phyloP scores from a whole-genome alignment of 1,140 invertebrate species.

The Copidosoma floridanum region DNA sequence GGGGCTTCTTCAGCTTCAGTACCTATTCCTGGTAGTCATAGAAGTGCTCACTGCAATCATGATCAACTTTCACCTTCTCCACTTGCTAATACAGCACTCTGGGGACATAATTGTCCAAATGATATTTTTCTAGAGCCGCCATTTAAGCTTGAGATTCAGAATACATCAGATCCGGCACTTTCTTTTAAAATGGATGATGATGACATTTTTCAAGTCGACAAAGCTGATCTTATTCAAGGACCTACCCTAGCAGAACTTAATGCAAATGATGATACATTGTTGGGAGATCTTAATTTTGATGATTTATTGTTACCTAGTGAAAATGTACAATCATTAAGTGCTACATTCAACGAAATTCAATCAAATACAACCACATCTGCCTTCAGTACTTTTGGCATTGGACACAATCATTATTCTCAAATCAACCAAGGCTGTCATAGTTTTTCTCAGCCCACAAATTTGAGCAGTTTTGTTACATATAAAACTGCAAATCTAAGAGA shows the following conservation, averaged over 20 bases:
- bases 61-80: constrained; percentile 55
- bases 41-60: constrained; percentile 42
- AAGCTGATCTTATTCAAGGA: constrained; percentile 78
- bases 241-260: constrained; percentile 86
- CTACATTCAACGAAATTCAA: no score
- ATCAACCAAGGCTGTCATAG: constrained; percentile 40
- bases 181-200: constrained; percentile 80
- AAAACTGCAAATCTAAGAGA: no score
- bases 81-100: constrained; percentile 39
- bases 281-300: constrained; percentile 83
- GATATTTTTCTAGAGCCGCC: constrained; percentile 35
- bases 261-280: constrained; percentile 76
- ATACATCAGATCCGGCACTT: constrained; percentile 42
- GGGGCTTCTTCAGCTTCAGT: constrained; percentile 49
- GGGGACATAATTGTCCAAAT: constrained; percentile 35
- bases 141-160: constrained; percentile 45
- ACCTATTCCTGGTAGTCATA: constrained; percentile 51
- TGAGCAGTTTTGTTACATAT: constrained; percentile 40
- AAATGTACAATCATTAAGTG: constrained; percentile 48
- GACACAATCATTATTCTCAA: no score
- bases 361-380: no score
- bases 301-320: constrained; percentile 76
- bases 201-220: constrained; percentile 87
- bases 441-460: constrained; percentile 35
- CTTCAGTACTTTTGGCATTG: no score